Conservation (phyloP, 2,888 invertebrate genomes). For the Lampropteryx suffumata region DNA sequence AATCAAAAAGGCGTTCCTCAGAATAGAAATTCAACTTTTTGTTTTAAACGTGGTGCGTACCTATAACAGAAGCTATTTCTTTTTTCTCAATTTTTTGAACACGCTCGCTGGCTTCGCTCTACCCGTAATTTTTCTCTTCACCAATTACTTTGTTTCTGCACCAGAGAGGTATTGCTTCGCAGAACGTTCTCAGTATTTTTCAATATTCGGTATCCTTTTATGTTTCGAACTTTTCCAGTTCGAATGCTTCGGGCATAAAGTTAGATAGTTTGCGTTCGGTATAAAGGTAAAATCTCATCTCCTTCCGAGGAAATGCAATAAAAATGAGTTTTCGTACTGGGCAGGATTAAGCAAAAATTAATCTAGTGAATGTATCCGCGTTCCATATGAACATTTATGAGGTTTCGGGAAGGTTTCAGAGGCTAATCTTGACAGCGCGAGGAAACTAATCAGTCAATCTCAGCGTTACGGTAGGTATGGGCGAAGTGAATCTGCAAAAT, state of each 20-base stretch:
- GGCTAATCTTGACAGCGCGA: constrained; percentile 36
- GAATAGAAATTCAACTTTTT: constrained; percentile 51
- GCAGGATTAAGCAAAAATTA: neutral
- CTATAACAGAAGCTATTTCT: constrained; percentile 52
- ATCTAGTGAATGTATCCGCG: constrained; percentile 9
- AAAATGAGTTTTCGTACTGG: neutral
- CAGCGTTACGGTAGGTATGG: constrained; percentile 47
- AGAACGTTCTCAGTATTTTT: constrained; percentile 46
- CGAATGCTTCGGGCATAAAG: constrained; percentile 21
- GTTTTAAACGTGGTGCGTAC: constrained; percentile 42
- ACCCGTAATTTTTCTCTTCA: constrained; percentile 64
- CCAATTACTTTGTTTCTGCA: constrained; percentile 67
- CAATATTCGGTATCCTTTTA: constrained; percentile 46
- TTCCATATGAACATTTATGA: constrained; percentile 29
- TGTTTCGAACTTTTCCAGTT: constrained; percentile 20
- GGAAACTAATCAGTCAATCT: constrained; percentile 63
- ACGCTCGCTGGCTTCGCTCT: constrained; percentile 49
- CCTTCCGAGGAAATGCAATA: neutral
- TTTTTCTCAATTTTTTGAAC: constrained; percentile 57
- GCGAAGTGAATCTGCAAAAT: constrained; percentile 71
- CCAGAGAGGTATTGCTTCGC: constrained; percentile 51
- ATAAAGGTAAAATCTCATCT: neutral
- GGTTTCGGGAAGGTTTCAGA: constrained; percentile 14
- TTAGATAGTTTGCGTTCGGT: constrained; percentile 3
- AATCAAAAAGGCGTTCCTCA: constrained; percentile 37